A percentile compares a stretch with the other conserved stretches of the same genome.
Evolutionary conservation across 2,113 vertebrate species (phyloP).

Genomic region (Taurulus bubalis): DNA sequence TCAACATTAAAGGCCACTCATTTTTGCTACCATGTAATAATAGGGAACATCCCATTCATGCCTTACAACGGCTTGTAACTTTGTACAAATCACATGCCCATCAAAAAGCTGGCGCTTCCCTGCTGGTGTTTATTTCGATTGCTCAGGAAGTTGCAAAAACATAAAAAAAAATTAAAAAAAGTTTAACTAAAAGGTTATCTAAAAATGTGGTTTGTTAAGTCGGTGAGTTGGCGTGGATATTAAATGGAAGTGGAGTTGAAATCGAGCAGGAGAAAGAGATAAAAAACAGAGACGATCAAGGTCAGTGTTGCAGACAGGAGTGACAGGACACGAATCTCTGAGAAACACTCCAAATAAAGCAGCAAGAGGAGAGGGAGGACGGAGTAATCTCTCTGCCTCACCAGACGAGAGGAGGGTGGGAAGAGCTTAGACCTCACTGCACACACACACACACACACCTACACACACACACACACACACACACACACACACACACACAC

Average conservation of each 20-base stretch:
- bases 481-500: slow-evolving; percentile 31
- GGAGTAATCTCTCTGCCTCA: slow-evolving; percentile 72
- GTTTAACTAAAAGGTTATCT: slow-evolving; percentile 7
- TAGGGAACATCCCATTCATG: slow-evolving; percentile 72
- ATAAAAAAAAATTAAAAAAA: not conserved
- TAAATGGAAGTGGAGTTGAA: not conserved
- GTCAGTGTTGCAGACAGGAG: slow-evolving; percentile 60
- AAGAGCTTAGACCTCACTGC: slow-evolving; percentile 72
- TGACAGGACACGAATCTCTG: slow-evolving; percentile 61
- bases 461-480: slow-evolving; percentile 35
- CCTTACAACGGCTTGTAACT: slow-evolving; percentile 74
- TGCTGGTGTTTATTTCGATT: slow-evolving; percentile 49
- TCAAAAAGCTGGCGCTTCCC: slow-evolving; percentile 53
- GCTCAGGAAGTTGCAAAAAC: slow-evolving; percentile 5
- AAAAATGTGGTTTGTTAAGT: not conserved
- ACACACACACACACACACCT: slow-evolving; percentile 39
- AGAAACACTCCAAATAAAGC: slow-evolving; percentile 70
- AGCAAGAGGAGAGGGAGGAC: slow-evolving; percentile 55
- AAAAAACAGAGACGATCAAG: slow-evolving; percentile 50
- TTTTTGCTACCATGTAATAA: slow-evolving; percentile 80
- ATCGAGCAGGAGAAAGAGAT: not conserved
- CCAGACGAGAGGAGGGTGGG: slow-evolving; percentile 71
- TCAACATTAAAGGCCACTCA: slow-evolving; percentile 75
- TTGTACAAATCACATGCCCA: slow-evolving; percentile 74
- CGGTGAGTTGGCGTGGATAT: not conserved